phyloP scores from a whole-genome alignment of 2,888 invertebrate genomes.

The Perdita meconis region DNA sequence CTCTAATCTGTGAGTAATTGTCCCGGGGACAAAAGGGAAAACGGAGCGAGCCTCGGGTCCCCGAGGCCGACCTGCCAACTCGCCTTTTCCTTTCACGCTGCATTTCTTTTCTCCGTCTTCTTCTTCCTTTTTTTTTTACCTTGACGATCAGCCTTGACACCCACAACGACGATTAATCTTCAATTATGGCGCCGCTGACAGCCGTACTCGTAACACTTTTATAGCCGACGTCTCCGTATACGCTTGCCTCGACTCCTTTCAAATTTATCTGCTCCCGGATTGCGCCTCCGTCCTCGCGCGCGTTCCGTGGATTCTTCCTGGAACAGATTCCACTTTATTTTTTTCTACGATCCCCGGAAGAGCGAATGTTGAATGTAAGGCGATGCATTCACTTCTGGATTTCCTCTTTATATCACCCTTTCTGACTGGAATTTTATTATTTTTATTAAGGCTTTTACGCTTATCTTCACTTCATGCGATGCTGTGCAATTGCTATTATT shows the following conservation, averaged over 20 bases:
- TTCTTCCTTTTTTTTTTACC: slow-evolving; percentile 67
- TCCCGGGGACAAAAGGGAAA: slow-evolving; percentile 75
- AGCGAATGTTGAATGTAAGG: not conserved
- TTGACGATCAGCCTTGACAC: slow-evolving; percentile 72
- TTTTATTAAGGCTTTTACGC: too few relatives aligned
- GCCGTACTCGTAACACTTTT: slow-evolving; percentile 80
- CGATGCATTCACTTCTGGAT: too few relatives aligned
- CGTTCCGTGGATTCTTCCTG: slow-evolving; percentile 30
- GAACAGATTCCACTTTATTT: slow-evolving; percentile 28
- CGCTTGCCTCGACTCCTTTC: slow-evolving; percentile 20
- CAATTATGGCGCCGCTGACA: slow-evolving; percentile 82
- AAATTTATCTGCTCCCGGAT: slow-evolving; percentile 47
- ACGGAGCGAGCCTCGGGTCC: slow-evolving; percentile 68
- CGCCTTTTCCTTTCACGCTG: slow-evolving; percentile 63
- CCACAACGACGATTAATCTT: slow-evolving; percentile 81
- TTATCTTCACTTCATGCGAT: too few relatives aligned
- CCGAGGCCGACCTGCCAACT: slow-evolving; percentile 69
- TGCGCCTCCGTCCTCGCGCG: not conserved
- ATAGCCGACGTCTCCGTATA: slow-evolving; percentile 61
- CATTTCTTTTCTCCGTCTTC: slow-evolving; percentile 69
- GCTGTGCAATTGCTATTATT: too few relatives aligned
- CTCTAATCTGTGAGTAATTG: slow-evolving; percentile 84
- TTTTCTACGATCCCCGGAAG: not conserved
- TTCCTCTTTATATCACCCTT: too few relatives aligned
- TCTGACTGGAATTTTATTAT: too few relatives aligned